Evolutionary conservation across 1,140 invertebrate genomes (phyloP), one percentile per base, ranked within the genome.

Genomic region (Diploscapter pachys): DNA sequence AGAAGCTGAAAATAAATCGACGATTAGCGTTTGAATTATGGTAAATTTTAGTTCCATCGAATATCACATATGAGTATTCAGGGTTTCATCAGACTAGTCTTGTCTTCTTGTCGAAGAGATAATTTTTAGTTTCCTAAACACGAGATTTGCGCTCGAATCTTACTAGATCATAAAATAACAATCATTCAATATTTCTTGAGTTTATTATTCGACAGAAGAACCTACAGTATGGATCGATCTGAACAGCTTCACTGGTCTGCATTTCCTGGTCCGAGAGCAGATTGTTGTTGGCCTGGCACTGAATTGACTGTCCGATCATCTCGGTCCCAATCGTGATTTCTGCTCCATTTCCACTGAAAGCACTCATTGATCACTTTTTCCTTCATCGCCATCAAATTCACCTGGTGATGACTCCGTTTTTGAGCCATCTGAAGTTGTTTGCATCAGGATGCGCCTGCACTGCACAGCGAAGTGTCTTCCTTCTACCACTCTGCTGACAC

Each of bases 261-360:
- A 82, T 80, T 53, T 80, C 78, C 13, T 75, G 66, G n/a, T 85
- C 82, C 4, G 72, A 56, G 71, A 76, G 80, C 67, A 85, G 83
- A 57, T 83, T 84, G 64, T 85, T 85, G 65, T 85, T 85, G 55
- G 83, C 83, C 55, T 77, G 72, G 70, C 83, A 85, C 74, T 85
- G 83, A 73, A 84, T 76, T 5, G 79, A 82, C 53, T 84, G 82
- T 13, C 84, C 80, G 63, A 85, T 85, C 82, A 85, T 84, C 65
- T 84, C 84, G 6, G 81, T 72, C 59, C 83, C 83, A 69, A 85
- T 84, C 3, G 84, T 80, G 51, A 85, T 80, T 71, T 85, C 84
- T 54, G 81, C 81, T 8, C 81, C 81, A 71, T 80, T 83, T 69
- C 83, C 81, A 61, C 79, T 82, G 55, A 71, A 81, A 70, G 70